Percentiles rank a stretch among this genome's conserved stretches.
Evolutionary conservation across 2,797 vertebrate genomes (phyloP).

Genomic region (Centropyge bicolor): DNA sequence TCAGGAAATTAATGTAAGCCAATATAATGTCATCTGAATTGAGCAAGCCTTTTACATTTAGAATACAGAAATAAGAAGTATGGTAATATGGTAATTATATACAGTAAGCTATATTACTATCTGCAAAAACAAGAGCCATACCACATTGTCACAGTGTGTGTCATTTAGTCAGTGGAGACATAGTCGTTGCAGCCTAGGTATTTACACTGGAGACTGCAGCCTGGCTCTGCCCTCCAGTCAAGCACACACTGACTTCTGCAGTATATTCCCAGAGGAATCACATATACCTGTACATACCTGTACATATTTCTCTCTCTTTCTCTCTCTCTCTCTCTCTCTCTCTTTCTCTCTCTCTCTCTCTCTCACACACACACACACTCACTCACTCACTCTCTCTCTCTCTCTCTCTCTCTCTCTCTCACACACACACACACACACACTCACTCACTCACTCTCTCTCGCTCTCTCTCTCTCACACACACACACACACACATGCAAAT

Average conservation of each 20-base stretch:
- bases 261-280: slow-evolving; percentile 46
- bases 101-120: background rate
- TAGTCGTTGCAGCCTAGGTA: slow-evolving; percentile 42
- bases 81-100: background rate
- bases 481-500: slow-evolving; percentile 3
- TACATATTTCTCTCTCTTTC: slow-evolving; percentile 27
- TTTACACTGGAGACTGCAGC: slow-evolving; percentile 54
- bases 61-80: too few relatives aligned
- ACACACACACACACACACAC: slow-evolving; percentile 1
- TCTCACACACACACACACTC: slow-evolving; percentile 4
- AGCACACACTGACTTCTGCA: slow-evolving; percentile 34
- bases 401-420: background rate
- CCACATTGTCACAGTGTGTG: background rate
- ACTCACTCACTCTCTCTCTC: too few relatives aligned
- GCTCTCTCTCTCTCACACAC: background rate
- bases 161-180: slow-evolving; percentile 39
- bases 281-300: slow-evolving; percentile 12
- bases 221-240: slow-evolving; percentile 59
- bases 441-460: slow-evolving; percentile 2
- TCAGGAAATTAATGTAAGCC: too few relatives aligned
- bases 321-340: background rate
- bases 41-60: background rate
- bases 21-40: too few relatives aligned
- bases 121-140: background rate
- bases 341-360: too few relatives aligned